Conservation (phyloP, 2,888 invertebrate genomes). For the Baronia brevicornis region DNA sequence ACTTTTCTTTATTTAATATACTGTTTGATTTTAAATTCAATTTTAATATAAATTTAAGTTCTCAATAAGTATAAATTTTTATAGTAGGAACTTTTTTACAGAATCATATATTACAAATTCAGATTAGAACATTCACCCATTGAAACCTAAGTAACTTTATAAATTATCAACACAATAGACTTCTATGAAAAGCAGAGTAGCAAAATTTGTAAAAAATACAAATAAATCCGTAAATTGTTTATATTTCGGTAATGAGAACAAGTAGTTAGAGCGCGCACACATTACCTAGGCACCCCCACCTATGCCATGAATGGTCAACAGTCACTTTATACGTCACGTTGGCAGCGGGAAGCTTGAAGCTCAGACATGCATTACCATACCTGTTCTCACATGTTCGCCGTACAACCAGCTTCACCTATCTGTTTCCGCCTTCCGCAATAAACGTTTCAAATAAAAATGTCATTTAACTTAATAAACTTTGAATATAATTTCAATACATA, state of each 20-base stretch:
- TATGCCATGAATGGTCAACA: constrained; percentile 24
- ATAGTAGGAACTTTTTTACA: too few relatives aligned
- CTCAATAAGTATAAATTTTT: too few relatives aligned
- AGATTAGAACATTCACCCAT: too few relatives aligned
- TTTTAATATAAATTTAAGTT: too few relatives aligned
- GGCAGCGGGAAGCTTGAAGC: constrained; percentile 32
- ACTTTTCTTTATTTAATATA: too few relatives aligned
- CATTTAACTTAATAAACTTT: too few relatives aligned
- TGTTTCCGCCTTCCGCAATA: constrained; percentile 55
- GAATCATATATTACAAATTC: too few relatives aligned
- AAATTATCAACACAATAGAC: not conserved
- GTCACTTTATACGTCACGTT: constrained; percentile 26
- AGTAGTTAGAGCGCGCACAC: constrained; percentile 12
- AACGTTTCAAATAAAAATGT: constrained; percentile 19
- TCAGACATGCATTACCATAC: constrained; percentile 28
- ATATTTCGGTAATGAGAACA: too few relatives aligned
- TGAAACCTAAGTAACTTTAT: constrained; percentile 3
- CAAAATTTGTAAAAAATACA: not conserved
- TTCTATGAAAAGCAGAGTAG: not conserved
- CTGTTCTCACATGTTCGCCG: constrained; percentile 26
- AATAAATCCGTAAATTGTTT: too few relatives aligned
- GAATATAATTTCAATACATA: too few relatives aligned
- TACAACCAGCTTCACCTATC: constrained; percentile 33
- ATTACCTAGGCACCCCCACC: constrained; percentile 17
- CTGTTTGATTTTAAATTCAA: too few relatives aligned